phyloP scores from a whole-genome alignment of 2,797 vertebrate species.

The Oophaga sylvatica region DNA sequence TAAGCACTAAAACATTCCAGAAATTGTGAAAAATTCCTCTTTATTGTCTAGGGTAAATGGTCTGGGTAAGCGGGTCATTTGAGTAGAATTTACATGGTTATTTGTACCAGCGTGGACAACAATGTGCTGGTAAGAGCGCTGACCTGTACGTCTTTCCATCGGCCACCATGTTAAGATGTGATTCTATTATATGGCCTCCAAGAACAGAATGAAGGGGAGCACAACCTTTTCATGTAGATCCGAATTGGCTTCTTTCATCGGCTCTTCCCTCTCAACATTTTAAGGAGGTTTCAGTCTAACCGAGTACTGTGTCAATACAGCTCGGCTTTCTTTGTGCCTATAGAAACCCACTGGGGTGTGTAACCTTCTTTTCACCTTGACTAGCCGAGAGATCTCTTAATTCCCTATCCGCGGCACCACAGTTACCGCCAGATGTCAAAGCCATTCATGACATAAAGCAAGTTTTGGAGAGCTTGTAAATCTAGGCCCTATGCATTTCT shows the following conservation, averaged over 20 bases:
- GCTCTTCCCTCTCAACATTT: slow-evolving; percentile 66
- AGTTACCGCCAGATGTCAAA: slow-evolving; percentile 65
- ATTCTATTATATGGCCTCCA: slow-evolving; percentile 60
- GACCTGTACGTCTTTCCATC: slow-evolving; percentile 7
- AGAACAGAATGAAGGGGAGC: slow-evolving; percentile 58
- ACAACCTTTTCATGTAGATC: slow-evolving; percentile 66
- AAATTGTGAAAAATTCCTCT: background rate
- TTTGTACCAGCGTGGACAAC: slow-evolving; percentile 17
- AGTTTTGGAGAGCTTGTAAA: slow-evolving; percentile 64
- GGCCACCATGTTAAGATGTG: slow-evolving; percentile 22
- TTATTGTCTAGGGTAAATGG: slow-evolving; percentile 23
- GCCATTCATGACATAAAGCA: slow-evolving; percentile 63
- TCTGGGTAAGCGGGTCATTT: slow-evolving; percentile 24
- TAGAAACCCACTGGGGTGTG: slow-evolving; percentile 67
- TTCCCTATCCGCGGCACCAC: slow-evolving; percentile 63
- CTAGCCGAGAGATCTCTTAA: slow-evolving; percentile 65
- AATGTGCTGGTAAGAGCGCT: slow-evolving; percentile 18
- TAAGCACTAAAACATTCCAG: background rate
- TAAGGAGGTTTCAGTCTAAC: slow-evolving; percentile 67
- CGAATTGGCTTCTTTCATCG: slow-evolving; percentile 69
- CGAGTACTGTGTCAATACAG: slow-evolving; percentile 66
- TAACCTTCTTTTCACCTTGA: slow-evolving; percentile 66
- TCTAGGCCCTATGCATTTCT: slow-evolving; percentile 52
- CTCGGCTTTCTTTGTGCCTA: slow-evolving; percentile 68
- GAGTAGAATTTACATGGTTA: slow-evolving; percentile 28